Percentiles rank a stretch among this genome's conserved stretches.
phyloP scores from a whole-genome alignment of 2,113 vertebrate genomes.

The Pheucticus melanocephalus region DNA sequence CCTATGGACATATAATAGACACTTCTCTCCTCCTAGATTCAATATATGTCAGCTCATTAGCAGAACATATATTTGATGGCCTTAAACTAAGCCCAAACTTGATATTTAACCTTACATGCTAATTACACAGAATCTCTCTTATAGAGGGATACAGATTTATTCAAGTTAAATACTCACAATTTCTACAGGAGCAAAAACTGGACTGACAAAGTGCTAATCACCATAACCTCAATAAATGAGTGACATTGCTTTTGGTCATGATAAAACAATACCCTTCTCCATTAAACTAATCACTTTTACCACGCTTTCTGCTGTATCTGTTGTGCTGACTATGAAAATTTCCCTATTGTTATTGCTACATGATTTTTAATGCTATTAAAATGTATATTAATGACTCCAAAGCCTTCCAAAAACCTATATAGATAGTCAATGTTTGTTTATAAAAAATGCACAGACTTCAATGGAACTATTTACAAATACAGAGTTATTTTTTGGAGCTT shows the following conservation, averaged over 20 bases:
- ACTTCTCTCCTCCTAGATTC: not conserved
- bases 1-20: conserved; percentile 7
- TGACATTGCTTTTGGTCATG: not conserved
- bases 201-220: not conserved
- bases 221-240: not conserved
- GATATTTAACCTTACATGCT: not conserved
- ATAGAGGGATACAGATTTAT: not conserved
- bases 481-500: not conserved
- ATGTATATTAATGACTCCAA: not conserved
- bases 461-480: not conserved
- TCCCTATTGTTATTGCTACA: not conserved
- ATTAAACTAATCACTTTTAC: not conserved
- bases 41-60: conserved; percentile 21
- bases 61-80: not conserved
- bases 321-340: not conserved
- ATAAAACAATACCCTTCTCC: not conserved
- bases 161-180: not conserved
- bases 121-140: not conserved
- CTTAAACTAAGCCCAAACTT: not conserved
- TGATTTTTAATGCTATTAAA: not conserved
- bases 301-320: not conserved
- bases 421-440: not conserved
- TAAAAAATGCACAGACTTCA: not conserved
- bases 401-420: not conserved
- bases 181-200: not conserved